Conservation (phyloP, 1,140 invertebrate species). For the Pseudomyrmex cubaensis region DNA sequence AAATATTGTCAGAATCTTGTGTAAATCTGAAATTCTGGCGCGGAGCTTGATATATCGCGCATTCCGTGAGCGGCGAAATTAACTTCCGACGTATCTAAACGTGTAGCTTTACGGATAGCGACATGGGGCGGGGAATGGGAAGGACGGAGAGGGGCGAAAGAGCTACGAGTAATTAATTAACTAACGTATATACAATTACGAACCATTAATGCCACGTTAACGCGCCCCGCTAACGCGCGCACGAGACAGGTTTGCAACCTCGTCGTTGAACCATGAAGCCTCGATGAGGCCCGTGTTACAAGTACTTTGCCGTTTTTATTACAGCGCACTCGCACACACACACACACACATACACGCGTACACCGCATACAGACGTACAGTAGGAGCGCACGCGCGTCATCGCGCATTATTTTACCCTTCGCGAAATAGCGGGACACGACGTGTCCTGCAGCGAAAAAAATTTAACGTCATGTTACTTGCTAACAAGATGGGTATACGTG, state of each 20-base stretch:
- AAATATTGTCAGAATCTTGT: conserved; percentile 35
- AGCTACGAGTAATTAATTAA: conserved; percentile 44
- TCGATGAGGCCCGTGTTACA: conserved; percentile 33
- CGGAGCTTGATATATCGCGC: conserved; percentile 24
- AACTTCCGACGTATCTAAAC: conserved; percentile 50
- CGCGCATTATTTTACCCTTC: conserved; percentile 7
- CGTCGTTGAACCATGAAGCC: conserved; percentile 34
- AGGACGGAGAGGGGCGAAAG: neutral
- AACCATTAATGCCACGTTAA: conserved; percentile 57
- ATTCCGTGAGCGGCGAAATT: conserved; percentile 39
- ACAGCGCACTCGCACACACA: too few relatives aligned
- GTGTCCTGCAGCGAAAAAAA: neutral
- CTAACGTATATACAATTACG: conserved; percentile 53
- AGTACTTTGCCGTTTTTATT: conserved; percentile 19
- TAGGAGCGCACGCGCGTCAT: neutral
- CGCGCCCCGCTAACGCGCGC: conserved; percentile 17
- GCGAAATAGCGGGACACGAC: neutral
- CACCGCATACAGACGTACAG: too few relatives aligned
- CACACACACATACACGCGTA: too few relatives aligned
- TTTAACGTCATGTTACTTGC: conserved; percentile 10
- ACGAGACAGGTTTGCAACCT: conserved; percentile 27
- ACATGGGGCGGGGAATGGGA: too few relatives aligned
- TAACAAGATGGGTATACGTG: neutral
- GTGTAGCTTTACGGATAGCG: conserved; percentile 10
- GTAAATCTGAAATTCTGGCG: conserved; percentile 27